A percentile compares a stretch with the other conserved stretches of the same genome.
Evolutionary conservation across 2,113 vertebrate genomes (phyloP).

Genomic region (Guaruba guarouba): DNA sequence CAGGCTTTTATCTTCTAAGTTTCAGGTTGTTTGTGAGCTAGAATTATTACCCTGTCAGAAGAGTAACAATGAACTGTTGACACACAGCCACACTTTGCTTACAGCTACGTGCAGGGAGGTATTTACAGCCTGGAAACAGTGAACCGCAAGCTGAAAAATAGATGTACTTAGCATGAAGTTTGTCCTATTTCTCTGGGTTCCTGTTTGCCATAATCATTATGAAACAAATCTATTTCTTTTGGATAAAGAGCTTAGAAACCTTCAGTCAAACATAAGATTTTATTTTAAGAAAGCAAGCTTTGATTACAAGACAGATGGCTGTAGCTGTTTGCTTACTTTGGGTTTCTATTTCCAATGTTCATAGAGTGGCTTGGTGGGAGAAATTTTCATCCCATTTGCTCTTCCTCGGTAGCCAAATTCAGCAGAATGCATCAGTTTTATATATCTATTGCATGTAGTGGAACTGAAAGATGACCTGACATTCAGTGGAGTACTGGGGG

Average conservation of each 20-base stretch:
- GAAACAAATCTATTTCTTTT: not conserved
- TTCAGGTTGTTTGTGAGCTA: not conserved
- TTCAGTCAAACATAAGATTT: not conserved
- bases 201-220: not conserved
- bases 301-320: not conserved
- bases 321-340: not conserved
- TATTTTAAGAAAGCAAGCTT: not conserved
- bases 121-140: not conserved
- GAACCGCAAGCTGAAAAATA: not conserved
- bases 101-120: not conserved
- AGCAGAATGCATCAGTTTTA: not conserved
- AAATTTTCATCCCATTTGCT: not conserved
- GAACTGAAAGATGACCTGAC: not conserved
- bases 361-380: not conserved
- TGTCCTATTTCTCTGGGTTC: not conserved
- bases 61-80: not conserved
- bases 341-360: not conserved
- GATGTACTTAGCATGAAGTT: not conserved
- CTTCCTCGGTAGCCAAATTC: not conserved
- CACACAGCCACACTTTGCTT: not conserved
- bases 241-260: not conserved
- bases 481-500: not conserved
- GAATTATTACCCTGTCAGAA: conserved; percentile 1
- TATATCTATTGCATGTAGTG: not conserved
- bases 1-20: not conserved